These are phyloP conservation scores for Eupelmus urozonus DNA, from an alignment of 2,888 invertebrate species.

Conservation along the genomic window DNA sequence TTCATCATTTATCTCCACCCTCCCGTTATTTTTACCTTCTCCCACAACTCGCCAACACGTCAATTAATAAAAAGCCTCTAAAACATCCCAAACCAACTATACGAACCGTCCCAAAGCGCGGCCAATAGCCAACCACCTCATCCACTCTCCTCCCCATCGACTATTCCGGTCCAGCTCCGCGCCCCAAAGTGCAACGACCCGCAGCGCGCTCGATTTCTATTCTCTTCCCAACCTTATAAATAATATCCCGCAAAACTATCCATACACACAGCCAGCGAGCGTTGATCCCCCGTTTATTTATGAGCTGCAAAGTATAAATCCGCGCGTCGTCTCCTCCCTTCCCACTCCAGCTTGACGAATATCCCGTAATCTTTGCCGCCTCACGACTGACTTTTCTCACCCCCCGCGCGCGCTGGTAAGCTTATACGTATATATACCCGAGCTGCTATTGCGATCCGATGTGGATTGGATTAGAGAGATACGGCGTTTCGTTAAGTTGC, in stretches of 20 bases:
- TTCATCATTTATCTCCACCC: too few relatives aligned
- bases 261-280: too few relatives aligned
- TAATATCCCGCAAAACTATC: constrained; percentile 9
- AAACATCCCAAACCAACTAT: too few relatives aligned
- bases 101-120: too few relatives aligned
- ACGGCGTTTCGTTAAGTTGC: too few relatives aligned
- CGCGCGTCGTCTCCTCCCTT: background rate
- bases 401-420: background rate
- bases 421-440: background rate
- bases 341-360: constrained; percentile 23
- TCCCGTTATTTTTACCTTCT: too few relatives aligned
- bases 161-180: too few relatives aligned
- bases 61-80: too few relatives aligned
- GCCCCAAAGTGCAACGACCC: too few relatives aligned
- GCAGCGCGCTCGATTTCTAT: constrained; percentile 44
- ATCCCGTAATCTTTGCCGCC: constrained; percentile 4
- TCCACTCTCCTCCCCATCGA: too few relatives aligned
- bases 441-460: background rate
- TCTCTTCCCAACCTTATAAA: constrained; percentile 42
- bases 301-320: constrained; percentile 25
- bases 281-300: constrained; percentile 36
- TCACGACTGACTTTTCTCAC: background rate
- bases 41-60: too few relatives aligned
- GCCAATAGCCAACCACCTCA: too few relatives aligned
- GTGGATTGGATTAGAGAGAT: background rate